phyloP scores from a whole-genome alignment of 2,888 invertebrate genomes.

The Mythimna pallens region DNA sequence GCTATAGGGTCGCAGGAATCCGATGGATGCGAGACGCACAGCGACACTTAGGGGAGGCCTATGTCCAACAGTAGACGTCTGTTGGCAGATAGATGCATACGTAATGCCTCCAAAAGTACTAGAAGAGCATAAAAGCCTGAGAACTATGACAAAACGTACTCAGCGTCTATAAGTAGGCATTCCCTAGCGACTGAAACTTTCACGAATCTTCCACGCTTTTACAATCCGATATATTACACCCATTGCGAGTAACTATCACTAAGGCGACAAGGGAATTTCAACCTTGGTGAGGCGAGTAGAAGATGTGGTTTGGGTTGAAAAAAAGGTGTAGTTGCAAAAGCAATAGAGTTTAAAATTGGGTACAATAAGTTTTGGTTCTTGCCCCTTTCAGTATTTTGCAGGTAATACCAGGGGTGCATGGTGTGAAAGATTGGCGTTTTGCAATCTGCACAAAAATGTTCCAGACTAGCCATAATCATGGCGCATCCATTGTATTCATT shows the following conservation, averaged over 20 bases:
- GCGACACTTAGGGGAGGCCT: too few relatives aligned
- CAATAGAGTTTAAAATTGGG: conserved; percentile 79
- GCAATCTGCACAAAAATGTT: background rate
- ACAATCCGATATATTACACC: conserved; percentile 64
- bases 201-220: conserved; percentile 62
- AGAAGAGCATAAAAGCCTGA: conserved; percentile 31
- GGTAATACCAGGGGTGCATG: conserved; percentile 44
- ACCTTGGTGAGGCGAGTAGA: background rate
- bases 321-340: conserved; percentile 22
- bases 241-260: conserved; percentile 57
- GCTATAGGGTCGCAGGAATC: too few relatives aligned
- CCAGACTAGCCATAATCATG: too few relatives aligned
- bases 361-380: conserved; percentile 77
- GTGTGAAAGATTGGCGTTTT: conserved; percentile 10
- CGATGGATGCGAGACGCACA: too few relatives aligned
- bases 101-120: conserved; percentile 30
- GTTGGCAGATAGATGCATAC: background rate
- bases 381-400: conserved; percentile 64
- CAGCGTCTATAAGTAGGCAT: conserved; percentile 43
- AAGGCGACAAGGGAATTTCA: background rate
- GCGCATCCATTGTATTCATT: too few relatives aligned
- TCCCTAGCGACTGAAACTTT: conserved; percentile 58
- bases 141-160: conserved; percentile 50
- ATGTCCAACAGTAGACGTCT: too few relatives aligned
- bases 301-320: background rate